Evolutionary conservation across 2,888 invertebrate genomes (phyloP).

Genomic region (Ochropleura plecta): DNA sequence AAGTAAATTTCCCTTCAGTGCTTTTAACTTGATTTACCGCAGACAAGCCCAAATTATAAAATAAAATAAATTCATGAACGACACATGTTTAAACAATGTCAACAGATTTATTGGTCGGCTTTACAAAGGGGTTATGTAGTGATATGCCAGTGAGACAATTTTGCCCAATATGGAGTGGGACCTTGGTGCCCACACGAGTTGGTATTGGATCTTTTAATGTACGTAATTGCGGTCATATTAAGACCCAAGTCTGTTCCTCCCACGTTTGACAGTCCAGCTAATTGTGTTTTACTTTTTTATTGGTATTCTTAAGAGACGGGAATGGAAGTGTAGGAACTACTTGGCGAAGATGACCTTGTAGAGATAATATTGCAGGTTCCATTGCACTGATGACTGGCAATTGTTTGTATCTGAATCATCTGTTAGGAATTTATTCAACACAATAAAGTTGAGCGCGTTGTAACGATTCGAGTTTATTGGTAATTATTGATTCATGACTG

Average conservation of each 20-base stretch:
- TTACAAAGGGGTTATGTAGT: constrained; percentile 76
- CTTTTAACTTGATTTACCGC: constrained; percentile 14
- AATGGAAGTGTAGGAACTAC: constrained; percentile 46
- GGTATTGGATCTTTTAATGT: constrained; percentile 86
- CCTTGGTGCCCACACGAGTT: constrained; percentile 86
- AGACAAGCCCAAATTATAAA: constrained; percentile 1
- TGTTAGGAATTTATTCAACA: constrained; percentile 22
- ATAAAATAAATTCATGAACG: constrained; percentile 48
- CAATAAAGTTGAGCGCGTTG: constrained; percentile 2
- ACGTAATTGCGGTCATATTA: constrained; percentile 87
- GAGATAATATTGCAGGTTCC: constrained; percentile 53
- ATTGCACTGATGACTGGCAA: constrained; percentile 44
- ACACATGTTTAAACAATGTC: constrained; percentile 61
- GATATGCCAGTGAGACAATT: constrained; percentile 79
- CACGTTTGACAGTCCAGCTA: constrained; percentile 74
- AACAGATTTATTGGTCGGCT: constrained; percentile 65
- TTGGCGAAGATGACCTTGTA: constrained; percentile 51
- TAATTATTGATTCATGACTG: not conserved
- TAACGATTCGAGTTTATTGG: constrained; percentile 18
- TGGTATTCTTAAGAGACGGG: constrained; percentile 57
- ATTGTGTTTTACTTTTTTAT: constrained; percentile 72
- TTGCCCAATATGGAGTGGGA: constrained; percentile 82
- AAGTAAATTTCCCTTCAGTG: not conserved
- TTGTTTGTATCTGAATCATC: constrained; percentile 45
- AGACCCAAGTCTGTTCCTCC: constrained; percentile 81